These are phyloP conservation scores for Lamprologus sp. DNA, from an alignment of 2,113 vertebrate genomes.

Conservation along the genomic window DNA sequence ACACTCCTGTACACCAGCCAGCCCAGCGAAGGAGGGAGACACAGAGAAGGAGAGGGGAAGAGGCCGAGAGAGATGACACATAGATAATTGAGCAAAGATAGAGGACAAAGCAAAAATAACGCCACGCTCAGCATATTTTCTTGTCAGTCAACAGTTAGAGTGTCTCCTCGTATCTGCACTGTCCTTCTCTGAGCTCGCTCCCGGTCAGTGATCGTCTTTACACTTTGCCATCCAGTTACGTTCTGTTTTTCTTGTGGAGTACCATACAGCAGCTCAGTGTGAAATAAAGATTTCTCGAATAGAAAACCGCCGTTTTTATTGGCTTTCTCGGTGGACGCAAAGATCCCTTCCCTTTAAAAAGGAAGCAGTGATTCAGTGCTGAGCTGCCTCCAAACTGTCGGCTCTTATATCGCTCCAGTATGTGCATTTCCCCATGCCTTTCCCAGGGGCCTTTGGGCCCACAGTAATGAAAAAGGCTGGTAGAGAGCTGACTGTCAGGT, in stretches of 20 bases:
- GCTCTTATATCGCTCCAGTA: constrained; percentile 59
- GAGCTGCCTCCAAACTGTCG: constrained; percentile 64
- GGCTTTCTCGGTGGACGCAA: constrained; percentile 12
- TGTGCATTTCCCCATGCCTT: constrained; percentile 56
- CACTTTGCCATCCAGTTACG: not conserved
- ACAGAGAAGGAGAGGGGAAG: not conserved
- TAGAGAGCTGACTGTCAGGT: constrained; percentile 67
- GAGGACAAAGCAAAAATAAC: constrained; percentile 41
- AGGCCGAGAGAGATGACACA: constrained; percentile 23
- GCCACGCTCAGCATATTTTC: constrained; percentile 38
- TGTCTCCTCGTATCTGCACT: not conserved
- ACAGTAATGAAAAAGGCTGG: constrained; percentile 69
- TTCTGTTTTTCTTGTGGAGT: not conserved
- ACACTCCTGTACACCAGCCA: constrained; percentile 27
- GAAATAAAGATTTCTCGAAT: constrained; percentile 19
- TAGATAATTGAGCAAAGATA: constrained; percentile 50
- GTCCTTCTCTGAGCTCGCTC: not conserved
- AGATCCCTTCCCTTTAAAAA: constrained; percentile 42
- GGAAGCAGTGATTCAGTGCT: constrained; percentile 61
- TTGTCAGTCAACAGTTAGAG: constrained; percentile 22
- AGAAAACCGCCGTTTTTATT: constrained; percentile 23
- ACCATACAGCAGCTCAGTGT: not conserved
- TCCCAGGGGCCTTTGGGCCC: constrained; percentile 61
- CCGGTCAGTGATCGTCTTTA: constrained; percentile 30
- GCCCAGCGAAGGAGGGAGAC: not conserved